A percentile compares a stretch with the other conserved stretches of the same genome.
Conservation (phyloP, 2,113 vertebrate species). For the Xiphias gladius region DNA sequence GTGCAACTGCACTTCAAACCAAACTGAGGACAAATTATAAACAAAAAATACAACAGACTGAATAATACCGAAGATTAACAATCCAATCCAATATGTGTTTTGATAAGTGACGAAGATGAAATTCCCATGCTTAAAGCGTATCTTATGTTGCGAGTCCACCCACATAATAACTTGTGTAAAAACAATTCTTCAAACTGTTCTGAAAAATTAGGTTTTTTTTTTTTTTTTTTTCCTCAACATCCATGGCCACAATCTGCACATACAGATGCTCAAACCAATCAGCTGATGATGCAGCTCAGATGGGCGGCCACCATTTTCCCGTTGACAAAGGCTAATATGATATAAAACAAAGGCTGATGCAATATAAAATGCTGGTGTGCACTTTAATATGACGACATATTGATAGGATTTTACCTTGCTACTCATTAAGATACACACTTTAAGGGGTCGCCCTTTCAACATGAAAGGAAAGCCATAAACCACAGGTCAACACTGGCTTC, state of each 20-base stretch:
- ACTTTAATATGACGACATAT: too few relatives aligned
- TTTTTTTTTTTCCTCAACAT: background rate
- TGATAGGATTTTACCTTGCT: background rate
- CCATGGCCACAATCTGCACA: constrained; percentile 40
- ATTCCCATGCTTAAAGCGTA: background rate
- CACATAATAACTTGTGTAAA: background rate
- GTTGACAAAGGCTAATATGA: constrained; percentile 56
- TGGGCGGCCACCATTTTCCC: constrained; percentile 72
- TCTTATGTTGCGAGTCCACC: background rate
- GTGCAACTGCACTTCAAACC: too few relatives aligned
- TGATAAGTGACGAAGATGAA: background rate
- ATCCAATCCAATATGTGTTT: background rate
- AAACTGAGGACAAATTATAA: background rate
- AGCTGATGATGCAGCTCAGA: constrained; percentile 69
- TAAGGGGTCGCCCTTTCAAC: too few relatives aligned
- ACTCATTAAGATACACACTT: background rate
- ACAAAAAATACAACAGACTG: background rate
- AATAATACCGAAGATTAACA: background rate
- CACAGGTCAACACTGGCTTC: background rate
- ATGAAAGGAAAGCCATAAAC: background rate
- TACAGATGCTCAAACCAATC: constrained; percentile 41
- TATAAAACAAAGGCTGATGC: background rate
- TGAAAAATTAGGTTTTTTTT: background rate
- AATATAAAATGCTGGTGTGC: too few relatives aligned
- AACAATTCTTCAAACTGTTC: background rate